phyloP scores from a whole-genome alignment of 2,888 invertebrate species.

The Heliothis peltigera region DNA sequence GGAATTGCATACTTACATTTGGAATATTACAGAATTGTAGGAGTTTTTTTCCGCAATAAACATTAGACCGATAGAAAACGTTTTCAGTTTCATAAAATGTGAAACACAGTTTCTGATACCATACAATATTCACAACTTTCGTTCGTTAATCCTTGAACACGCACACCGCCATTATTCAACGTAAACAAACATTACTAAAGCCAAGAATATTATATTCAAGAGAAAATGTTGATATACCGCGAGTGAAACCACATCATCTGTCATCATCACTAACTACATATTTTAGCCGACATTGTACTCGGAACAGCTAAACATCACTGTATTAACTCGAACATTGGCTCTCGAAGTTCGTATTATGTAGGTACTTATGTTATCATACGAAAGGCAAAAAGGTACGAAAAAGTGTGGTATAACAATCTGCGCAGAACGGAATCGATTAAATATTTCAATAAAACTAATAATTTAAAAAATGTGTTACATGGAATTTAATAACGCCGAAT shows the following conservation, averaged over 20 bases:
- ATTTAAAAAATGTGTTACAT: no score
- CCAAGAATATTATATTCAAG: constrained; percentile 3
- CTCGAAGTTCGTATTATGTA: constrained; percentile 17
- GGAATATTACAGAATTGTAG: no score
- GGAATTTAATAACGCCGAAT: no score
- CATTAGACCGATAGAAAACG: no score
- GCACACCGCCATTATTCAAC: background rate
- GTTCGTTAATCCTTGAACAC: background rate
- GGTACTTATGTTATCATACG: no score
- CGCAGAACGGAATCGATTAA: no score
- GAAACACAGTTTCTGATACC: no score
- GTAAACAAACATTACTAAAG: constrained; percentile 9
- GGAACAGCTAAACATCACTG: constrained; percentile 23
- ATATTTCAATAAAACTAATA: no score
- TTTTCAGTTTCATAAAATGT: no score
- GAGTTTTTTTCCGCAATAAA: no score
- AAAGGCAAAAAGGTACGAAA: no score
- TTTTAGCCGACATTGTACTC: constrained; percentile 34
- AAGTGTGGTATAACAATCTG: no score
- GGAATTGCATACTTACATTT: background rate
- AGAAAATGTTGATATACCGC: constrained; percentile 18
- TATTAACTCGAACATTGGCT: constrained; percentile 31
- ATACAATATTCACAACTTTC: background rate
- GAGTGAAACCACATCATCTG: constrained; percentile 36
- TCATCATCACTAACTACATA: constrained; percentile 55